phyloP scores from a whole-genome alignment of 2,888 invertebrate genomes.

The Cryptocephalus moraei region DNA sequence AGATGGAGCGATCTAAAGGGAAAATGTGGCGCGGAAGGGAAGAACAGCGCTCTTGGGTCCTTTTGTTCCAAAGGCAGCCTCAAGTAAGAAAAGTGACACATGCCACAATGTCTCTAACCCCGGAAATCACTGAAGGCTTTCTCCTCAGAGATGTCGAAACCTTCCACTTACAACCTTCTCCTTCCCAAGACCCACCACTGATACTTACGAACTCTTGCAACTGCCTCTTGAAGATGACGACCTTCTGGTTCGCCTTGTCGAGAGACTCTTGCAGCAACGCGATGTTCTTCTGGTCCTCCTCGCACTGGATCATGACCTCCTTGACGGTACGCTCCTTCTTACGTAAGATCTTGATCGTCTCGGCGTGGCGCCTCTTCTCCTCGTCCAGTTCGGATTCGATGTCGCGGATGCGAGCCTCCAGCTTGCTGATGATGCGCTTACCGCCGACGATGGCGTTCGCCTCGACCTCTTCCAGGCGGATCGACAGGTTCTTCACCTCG shows the following conservation, averaged over 20 bases:
- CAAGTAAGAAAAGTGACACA: no score
- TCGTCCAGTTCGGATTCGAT: slow-evolving; percentile 91
- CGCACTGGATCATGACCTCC: slow-evolving; percentile 89
- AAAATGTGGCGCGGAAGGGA: no score
- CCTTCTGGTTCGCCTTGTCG: slow-evolving; percentile 80
- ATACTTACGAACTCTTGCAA: slow-evolving; percentile 72
- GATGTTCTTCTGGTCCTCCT: slow-evolving; percentile 96
- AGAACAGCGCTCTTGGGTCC: no score
- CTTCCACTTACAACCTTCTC: no score
- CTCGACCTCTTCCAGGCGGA: slow-evolving; percentile 92
- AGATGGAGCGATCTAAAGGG: no score
- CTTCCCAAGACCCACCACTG: no score
- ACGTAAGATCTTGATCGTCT: slow-evolving; percentile 93
- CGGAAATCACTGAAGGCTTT: no score
- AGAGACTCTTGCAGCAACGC: slow-evolving; percentile 81
- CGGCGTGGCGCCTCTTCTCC: slow-evolving; percentile 93
- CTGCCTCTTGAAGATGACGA: slow-evolving; percentile 92
- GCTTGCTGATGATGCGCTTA: slow-evolving; percentile 94
- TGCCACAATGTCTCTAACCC: no score
- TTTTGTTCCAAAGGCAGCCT: no score
- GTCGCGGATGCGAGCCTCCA: slow-evolving; percentile 91
- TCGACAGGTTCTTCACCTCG: slow-evolving; percentile 90
- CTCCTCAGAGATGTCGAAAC: no score
- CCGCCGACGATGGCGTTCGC: slow-evolving; percentile 94
- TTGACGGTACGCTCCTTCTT: slow-evolving; percentile 97